Base-by-base conservation (phyloP, 2,113 vertebrate species). In the Nettapus auritus region DNA sequence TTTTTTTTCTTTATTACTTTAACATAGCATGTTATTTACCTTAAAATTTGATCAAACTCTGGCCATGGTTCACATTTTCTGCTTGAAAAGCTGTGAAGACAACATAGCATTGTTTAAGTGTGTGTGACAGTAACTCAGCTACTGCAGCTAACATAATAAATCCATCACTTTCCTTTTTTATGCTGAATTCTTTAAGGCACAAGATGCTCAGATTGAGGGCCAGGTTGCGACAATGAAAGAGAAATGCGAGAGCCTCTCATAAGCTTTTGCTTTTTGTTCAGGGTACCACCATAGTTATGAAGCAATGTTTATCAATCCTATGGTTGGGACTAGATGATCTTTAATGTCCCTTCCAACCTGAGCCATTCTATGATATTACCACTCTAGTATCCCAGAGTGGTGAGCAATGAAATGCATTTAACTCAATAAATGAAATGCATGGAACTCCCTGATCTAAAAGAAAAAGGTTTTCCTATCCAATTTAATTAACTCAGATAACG, bases 41-140 rank as follows among this genome's bases (percentile, higher is more conserved):
- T 93, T 90, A 87, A 88, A 92, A 88, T 90, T 73, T 62, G 34
- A 59, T 86, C 77, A 44, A 57, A 21, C 20, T 67, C 75, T 89
- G 66, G 40, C 66, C 36, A 2, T 29, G 36, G 93, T 93, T 90
- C 88, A 66, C 67, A 33, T 85, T 92, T 96, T 95, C 78, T 90
- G 36, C 66, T 95, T 0, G 1, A 88, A 84, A 57, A 93, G 56
- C 50, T 89, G 76, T 76, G 90, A 87, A 94, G 77, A 92, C 66
- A 93, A 88, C 62, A 60, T 60, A 73, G 38, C 77, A 92, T 88
- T 96, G 57, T 94, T 94, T 95, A 74, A 91, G 50, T 18, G 33
- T 36, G 34, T 71, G 31, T 86, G 67, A 75, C 60, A 86, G 44
- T 84, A 83, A 86, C 57, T 93, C 33, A 2, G 48, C 80, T 87